A percentile compares a stretch with the other conserved stretches of the same genome.
Evolutionary conservation across 2,113 vertebrate genomes (phyloP).

Genomic region (Gymnarchus niloticus): DNA sequence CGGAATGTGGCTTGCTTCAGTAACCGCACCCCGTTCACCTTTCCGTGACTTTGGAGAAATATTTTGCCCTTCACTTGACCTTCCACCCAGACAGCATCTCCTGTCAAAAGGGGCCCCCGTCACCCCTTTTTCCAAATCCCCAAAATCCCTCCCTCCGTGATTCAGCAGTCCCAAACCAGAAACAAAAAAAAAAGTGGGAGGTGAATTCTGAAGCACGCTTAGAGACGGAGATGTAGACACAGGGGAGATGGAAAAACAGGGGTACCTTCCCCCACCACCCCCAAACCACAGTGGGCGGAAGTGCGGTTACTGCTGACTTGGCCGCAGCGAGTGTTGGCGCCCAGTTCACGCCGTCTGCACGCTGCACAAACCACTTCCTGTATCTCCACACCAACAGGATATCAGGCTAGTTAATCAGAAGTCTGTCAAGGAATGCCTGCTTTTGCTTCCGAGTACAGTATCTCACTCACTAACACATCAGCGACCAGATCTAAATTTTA

Average conservation of each 20-base stretch:
- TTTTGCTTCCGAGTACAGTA: neutral
- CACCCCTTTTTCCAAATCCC: slow-evolving; percentile 21
- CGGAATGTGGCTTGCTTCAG: slow-evolving; percentile 62
- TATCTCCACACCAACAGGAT: slow-evolving; percentile 46
- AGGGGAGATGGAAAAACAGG: slow-evolving; percentile 21
- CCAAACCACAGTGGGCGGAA: slow-evolving; percentile 46
- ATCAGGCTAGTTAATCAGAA: slow-evolving; percentile 36
- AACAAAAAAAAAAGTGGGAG: slow-evolving; percentile 24
- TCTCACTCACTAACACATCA: neutral
- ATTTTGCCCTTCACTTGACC: slow-evolving; percentile 72
- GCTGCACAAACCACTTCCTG: slow-evolving; percentile 59
- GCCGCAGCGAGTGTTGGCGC: slow-evolving; percentile 51
- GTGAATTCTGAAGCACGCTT: neutral
- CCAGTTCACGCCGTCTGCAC: slow-evolving; percentile 45
- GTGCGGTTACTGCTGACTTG: slow-evolving; percentile 52
- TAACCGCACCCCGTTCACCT: slow-evolving; percentile 59
- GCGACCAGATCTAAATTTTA: neutral
- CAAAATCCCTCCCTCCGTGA: neutral
- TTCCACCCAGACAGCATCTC: slow-evolving; percentile 63
- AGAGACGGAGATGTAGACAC: neutral
- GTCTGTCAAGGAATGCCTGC: slow-evolving; percentile 26
- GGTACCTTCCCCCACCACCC: slow-evolving; percentile 32
- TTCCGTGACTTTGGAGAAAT: slow-evolving; percentile 65
- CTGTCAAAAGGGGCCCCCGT: slow-evolving; percentile 53
- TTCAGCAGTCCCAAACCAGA: slow-evolving; percentile 38